Conservation (phyloP, 2,888 invertebrate species). For the Agrotis segetum region DNA sequence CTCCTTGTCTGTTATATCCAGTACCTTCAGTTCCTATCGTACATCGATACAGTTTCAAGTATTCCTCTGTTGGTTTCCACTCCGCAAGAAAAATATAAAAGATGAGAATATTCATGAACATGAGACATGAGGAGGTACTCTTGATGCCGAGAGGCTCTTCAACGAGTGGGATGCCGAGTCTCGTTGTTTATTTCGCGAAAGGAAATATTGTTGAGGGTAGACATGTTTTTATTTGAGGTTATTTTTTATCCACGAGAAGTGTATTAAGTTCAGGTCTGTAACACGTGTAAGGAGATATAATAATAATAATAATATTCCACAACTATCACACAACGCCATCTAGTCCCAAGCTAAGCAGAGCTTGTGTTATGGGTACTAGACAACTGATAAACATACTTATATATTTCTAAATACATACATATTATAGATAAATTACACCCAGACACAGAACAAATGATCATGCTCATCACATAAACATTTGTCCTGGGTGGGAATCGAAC, state of each 20-base stretch:
- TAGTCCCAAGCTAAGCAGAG: no score
- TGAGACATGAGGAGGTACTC: slow-evolving; percentile 24
- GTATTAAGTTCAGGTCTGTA: not conserved
- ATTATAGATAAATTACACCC: no score
- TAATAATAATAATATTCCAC: no score
- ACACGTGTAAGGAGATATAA: no score
- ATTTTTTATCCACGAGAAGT: slow-evolving; percentile 1
- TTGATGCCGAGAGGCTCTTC: slow-evolving; percentile 16
- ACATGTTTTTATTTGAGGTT: not conserved
- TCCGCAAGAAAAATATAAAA: slow-evolving; percentile 42
- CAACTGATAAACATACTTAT: no score
- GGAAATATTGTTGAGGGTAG: slow-evolving; percentile 5
- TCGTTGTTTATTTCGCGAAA: slow-evolving; percentile 13
- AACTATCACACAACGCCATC: no score
- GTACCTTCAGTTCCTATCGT: not conserved
- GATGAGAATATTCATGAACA: slow-evolving; percentile 35
- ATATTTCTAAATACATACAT: no score
- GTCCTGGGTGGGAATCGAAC: no score
- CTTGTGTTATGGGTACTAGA: no score
- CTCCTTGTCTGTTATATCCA: slow-evolving; percentile 25
- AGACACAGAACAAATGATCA: no score
- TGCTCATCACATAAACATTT: no score
- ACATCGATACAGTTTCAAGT: slow-evolving; percentile 15
- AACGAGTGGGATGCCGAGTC: not conserved
- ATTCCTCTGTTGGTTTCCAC: slow-evolving; percentile 16